phyloP scores from a whole-genome alignment of 1,140 invertebrate genomes.

The Eurosta solidaginis region DNA sequence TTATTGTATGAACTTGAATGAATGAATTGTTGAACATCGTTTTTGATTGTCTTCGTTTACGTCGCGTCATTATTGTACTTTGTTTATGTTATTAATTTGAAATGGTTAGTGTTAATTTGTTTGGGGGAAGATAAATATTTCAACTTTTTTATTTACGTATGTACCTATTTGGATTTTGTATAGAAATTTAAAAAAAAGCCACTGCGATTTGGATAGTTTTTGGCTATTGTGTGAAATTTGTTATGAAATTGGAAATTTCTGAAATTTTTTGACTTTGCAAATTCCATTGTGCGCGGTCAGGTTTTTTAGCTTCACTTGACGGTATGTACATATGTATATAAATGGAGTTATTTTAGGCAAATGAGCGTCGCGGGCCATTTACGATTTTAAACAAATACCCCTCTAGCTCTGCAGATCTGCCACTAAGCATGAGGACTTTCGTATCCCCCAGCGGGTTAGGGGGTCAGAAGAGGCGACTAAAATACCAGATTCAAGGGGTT shows the following conservation, averaged over 20 bases:
- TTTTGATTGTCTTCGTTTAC: neutral
- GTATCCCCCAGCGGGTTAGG: too few relatives aligned
- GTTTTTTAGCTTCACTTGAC: neutral
- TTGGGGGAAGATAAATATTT: neutral
- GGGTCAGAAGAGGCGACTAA: too few relatives aligned
- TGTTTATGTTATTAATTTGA: neutral
- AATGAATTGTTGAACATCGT: neutral
- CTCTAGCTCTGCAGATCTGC: too few relatives aligned
- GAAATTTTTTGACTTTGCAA: neutral
- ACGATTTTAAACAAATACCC: too few relatives aligned
- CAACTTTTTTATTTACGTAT: neutral
- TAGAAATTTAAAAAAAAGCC: too few relatives aligned
- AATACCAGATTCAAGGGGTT: too few relatives aligned
- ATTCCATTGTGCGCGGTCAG: neutral
- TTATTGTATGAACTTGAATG: neutral
- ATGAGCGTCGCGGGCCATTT: too few relatives aligned
- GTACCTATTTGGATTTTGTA: too few relatives aligned
- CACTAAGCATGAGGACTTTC: too few relatives aligned
- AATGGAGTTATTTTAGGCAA: too few relatives aligned
- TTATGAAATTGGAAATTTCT: neutral
- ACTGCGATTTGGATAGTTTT: too few relatives aligned
- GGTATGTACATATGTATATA: too few relatives aligned
- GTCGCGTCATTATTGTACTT: neutral
- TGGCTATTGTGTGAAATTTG: conserved; percentile 2
- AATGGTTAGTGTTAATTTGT: neutral